Conservation (phyloP, 1,140 invertebrate genomes). For the Caenorhabditis briggsae region DNA sequence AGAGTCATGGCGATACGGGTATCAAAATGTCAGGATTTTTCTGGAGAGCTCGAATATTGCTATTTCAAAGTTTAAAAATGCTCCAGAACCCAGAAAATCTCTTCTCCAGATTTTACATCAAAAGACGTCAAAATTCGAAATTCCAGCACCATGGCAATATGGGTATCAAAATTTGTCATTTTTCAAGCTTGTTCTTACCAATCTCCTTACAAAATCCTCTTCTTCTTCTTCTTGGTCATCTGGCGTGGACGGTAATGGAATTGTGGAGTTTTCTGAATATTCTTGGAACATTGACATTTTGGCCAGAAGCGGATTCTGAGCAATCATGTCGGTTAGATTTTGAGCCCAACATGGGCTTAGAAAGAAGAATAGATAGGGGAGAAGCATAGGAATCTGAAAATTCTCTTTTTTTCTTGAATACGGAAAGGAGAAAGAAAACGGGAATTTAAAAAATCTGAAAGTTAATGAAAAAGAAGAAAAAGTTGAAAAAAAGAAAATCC, state of each 20-base stretch:
- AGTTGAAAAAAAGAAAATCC: no score
- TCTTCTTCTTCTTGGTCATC: neutral
- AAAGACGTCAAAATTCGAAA: no score
- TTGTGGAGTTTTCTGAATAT: conserved; percentile 23
- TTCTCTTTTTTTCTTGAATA: neutral
- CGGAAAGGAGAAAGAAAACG: neutral
- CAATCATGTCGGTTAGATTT: conserved; percentile 35
- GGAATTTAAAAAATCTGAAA: neutral
- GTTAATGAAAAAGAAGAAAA: no score
- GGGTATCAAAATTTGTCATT: neutral
- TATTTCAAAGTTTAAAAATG: no score
- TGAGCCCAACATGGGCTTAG: conserved; percentile 38
- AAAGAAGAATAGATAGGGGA: conserved; percentile 37
- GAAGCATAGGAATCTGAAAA: neutral
- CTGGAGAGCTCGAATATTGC: no score
- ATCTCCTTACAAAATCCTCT: neutral
- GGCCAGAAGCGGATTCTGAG: neutral
- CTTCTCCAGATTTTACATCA: no score
- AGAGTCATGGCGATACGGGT: no score
- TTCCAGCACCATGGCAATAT: no score
- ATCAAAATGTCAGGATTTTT: no score
- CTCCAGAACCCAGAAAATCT: no score
- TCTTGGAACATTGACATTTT: conserved; percentile 50
- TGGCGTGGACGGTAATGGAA: conserved; percentile 1
- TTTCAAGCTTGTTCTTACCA: neutral